These are phyloP conservation scores for Nezara viridula DNA, from an alignment of 2,888 invertebrate species.

Conservation along the genomic window DNA sequence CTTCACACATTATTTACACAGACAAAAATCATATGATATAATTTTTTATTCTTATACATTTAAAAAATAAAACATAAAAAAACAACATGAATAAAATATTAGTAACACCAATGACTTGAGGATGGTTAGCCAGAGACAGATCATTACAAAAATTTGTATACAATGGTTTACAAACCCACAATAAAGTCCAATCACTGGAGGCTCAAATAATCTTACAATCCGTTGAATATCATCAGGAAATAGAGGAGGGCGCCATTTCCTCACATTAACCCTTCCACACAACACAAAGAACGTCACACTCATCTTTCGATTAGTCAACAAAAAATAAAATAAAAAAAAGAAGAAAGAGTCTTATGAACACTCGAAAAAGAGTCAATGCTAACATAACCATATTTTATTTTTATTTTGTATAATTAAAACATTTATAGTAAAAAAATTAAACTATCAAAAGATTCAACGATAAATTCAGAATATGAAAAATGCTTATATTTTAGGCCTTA, in stretches of 20 bases:
- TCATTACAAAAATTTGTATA: slow-evolving; percentile 10
- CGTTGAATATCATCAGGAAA: slow-evolving; percentile 84
- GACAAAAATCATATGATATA: neutral
- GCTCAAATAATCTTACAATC: slow-evolving; percentile 84
- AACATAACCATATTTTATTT: no score
- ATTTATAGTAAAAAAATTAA: no score
- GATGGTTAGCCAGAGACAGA: slow-evolving; percentile 29
- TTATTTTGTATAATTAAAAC: no score
- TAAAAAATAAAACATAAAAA: neutral
- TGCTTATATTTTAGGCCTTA: neutral
- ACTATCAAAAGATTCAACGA: no score
- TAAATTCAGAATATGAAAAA: no score
- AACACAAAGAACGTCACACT: slow-evolving; percentile 53
- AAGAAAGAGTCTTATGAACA: neutral
- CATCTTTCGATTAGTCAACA: slow-evolving; percentile 11
- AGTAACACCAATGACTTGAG: slow-evolving; percentile 20
- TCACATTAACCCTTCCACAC: slow-evolving; percentile 72
- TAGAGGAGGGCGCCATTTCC: slow-evolving; percentile 88
- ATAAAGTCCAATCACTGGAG: slow-evolving; percentile 67
- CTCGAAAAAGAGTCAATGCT: neutral
- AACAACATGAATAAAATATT: slow-evolving; percentile 26
- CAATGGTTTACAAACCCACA: slow-evolving; percentile 53
- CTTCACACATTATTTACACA: slow-evolving; percentile 1
- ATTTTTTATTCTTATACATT: neutral
- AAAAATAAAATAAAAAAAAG: slow-evolving; percentile 4